Conservation (phyloP, 2,797 vertebrate genomes). For the Balearica regulorum region DNA sequence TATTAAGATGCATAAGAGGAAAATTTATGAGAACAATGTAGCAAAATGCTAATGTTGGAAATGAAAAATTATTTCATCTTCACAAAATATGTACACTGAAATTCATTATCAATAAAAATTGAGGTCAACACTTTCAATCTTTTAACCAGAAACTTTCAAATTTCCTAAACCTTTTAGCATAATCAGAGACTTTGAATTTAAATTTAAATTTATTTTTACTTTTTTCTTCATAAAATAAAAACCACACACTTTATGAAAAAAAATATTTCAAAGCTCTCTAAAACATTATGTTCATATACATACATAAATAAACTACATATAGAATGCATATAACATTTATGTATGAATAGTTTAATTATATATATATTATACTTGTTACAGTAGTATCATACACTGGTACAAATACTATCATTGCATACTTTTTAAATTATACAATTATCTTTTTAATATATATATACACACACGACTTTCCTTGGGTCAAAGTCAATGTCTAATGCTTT, state of each 20-base stretch:
- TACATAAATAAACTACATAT: background rate
- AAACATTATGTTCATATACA: background rate
- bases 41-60: background rate
- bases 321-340: background rate
- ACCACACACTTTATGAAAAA: background rate
- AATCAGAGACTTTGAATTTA: background rate
- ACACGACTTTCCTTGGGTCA: background rate
- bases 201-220: background rate
- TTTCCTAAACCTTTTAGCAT: background rate
- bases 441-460: rapidly evolving
- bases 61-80: background rate
- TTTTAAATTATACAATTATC: background rate
- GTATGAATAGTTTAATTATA: background rate
- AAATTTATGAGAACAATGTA: background rate
- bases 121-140: background rate
- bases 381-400: background rate
- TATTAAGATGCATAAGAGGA: background rate
- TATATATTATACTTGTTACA: too few relatives aligned
- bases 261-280: background rate
- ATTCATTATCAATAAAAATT: background rate
- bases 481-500: background rate
- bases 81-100: background rate
- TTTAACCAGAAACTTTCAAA: background rate
- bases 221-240: background rate
- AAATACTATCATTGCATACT: background rate